phyloP scores from a whole-genome alignment of 2,797 vertebrate genomes.

The Parauchenoglanis punctatus region DNA sequence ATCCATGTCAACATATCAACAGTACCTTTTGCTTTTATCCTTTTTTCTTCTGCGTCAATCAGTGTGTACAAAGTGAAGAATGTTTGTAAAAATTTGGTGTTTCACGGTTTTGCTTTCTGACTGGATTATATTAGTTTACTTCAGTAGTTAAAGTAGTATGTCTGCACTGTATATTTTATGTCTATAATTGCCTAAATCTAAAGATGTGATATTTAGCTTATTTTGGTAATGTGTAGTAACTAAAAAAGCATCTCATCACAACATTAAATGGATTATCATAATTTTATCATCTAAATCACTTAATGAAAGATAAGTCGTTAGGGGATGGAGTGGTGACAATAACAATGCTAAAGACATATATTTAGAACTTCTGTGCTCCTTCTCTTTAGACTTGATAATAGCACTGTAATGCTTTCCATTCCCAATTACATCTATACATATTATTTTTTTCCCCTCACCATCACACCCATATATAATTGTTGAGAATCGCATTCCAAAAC shows the following conservation, averaged over 20 bases:
- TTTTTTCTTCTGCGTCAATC: background rate
- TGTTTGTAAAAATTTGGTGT: background rate
- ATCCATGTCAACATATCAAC: background rate
- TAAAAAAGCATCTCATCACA: background rate
- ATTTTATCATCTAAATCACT: background rate
- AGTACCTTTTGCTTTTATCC: background rate
- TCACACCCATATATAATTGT: background rate
- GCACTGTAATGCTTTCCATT: background rate
- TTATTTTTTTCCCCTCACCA: too few species aligned
- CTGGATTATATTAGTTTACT: background rate
- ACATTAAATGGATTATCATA: background rate
- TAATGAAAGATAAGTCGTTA: background rate
- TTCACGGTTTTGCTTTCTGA: background rate
- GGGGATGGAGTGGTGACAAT: background rate
- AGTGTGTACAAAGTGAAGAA: background rate
- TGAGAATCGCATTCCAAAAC: background rate
- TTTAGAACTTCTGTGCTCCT: background rate
- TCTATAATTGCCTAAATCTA: background rate
- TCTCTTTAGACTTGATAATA: background rate
- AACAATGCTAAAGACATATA: background rate
- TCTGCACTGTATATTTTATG: background rate
- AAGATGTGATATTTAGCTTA: background rate
- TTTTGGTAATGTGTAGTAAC: background rate
- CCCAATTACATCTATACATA: background rate
- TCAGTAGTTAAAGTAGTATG: background rate